phyloP scores from a whole-genome alignment of 30 jellyfish, hydroid and myxozoan genomes.

The Turritopsis dohrnii region DNA sequence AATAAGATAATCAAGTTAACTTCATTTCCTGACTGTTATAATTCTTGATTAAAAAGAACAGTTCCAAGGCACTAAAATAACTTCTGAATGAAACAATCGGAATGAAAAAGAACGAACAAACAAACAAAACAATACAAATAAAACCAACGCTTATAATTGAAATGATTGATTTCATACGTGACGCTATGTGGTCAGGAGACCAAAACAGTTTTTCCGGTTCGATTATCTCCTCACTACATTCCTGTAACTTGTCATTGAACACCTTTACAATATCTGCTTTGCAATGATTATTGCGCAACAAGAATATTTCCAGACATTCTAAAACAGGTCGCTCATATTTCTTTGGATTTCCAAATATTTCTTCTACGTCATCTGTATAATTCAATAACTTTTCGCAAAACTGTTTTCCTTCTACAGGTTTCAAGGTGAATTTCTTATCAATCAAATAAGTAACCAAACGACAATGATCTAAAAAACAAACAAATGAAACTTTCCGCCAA shows the following conservation, averaged over 20 bases:
- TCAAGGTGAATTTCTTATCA: not conserved
- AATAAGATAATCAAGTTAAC: too few species aligned
- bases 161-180: not conserved
- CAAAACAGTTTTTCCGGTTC: not conserved
- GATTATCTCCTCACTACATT: not conserved
- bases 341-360: not conserved
- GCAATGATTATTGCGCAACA: not conserved
- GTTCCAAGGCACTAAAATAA: too few species aligned
- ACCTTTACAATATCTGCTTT: not conserved
- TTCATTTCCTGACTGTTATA: too few species aligned
- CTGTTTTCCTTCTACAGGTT: not conserved
- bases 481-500: too few species aligned
- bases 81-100: not conserved
- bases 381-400: not conserved
- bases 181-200: not conserved
- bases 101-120: not conserved
- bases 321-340: not conserved
- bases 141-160: not conserved
- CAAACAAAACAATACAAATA: too few species aligned
- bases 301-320: not conserved
- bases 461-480: not conserved
- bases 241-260: not conserved
- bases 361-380: not conserved
- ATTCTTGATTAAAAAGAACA: too few species aligned
- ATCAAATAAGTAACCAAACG: not conserved